These are phyloP conservation scores for Diogma glabrata DNA, from an alignment of 2,888 invertebrate species.

Conservation along the genomic window DNA sequence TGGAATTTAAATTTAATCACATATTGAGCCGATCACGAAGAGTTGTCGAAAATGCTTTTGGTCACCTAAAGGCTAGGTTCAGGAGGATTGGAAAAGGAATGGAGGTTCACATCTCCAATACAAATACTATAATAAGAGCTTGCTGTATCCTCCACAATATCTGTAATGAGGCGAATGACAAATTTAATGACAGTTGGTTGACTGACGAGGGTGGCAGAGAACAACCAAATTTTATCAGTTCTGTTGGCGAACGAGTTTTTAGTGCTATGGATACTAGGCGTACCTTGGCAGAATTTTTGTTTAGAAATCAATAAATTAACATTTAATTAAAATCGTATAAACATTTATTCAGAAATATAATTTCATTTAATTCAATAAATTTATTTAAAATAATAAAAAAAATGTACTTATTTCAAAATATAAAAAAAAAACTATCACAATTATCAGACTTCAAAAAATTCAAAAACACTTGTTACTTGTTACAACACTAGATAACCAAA, in stretches of 20 bases:
- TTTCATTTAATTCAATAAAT: too few species aligned
- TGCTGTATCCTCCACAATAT: conserved; percentile 7
- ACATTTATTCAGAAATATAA: too few species aligned
- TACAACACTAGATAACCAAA: too few species aligned
- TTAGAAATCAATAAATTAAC: too few species aligned
- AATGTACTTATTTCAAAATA: too few species aligned
- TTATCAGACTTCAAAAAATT: too few species aligned
- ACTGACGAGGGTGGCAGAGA: not conserved
- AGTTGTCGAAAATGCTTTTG: conserved; percentile 4
- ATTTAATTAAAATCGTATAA: too few species aligned
- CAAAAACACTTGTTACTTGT: too few species aligned
- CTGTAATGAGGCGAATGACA: not conserved
- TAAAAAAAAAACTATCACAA: too few species aligned
- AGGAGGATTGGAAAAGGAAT: not conserved
- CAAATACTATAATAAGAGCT: not conserved
- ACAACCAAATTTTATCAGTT: not conserved
- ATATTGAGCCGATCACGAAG: not conserved
- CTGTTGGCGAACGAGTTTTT: not conserved
- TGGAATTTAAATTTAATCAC: not conserved
- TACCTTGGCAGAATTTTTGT: not conserved
- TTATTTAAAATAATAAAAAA: too few species aligned
- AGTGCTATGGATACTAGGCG: not conserved
- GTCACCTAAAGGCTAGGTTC: conserved; percentile 5
- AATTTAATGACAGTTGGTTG: not conserved
- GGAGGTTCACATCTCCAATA: not conserved